Conservation (phyloP, 2,797 vertebrate species). For the Rhadinocentrus ornatus region DNA sequence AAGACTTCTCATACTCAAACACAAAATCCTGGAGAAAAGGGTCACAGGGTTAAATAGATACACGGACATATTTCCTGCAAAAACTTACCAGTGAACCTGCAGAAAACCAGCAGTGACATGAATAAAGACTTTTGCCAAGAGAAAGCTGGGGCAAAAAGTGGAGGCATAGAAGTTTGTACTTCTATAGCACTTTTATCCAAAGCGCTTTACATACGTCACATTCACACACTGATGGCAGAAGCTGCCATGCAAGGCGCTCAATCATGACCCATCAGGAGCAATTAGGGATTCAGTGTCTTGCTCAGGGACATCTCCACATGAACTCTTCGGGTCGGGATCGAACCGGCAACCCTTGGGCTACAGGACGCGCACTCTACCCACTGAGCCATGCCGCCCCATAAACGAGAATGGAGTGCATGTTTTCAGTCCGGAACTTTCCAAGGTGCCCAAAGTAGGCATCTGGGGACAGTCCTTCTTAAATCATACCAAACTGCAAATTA, state of each 20-base stretch:
- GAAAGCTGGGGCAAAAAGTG: slow-evolving; percentile 5
- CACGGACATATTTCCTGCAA: slow-evolving; percentile 50
- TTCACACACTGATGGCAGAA: too few relatives aligned
- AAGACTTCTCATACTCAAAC: slow-evolving; percentile 24
- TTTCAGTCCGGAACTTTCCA: slow-evolving; percentile 18
- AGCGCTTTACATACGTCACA: too few relatives aligned
- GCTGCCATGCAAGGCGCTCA: too few relatives aligned
- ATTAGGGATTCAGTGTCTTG: too few relatives aligned
- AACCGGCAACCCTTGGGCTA: too few relatives aligned
- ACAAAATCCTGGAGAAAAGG: slow-evolving; percentile 34
- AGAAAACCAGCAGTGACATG: slow-evolving; percentile 64
- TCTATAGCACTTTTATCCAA: too few relatives aligned
- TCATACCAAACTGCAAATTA: slow-evolving; percentile 52
- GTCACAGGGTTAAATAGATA: slow-evolving; percentile 67
- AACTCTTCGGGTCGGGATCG: too few relatives aligned
- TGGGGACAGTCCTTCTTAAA: slow-evolving; percentile 47
- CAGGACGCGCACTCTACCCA: too few relatives aligned
- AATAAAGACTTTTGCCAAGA: slow-evolving; percentile 52
- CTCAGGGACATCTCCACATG: too few relatives aligned
- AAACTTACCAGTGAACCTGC: slow-evolving; percentile 54
- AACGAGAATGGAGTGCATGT: slow-evolving; percentile 5
- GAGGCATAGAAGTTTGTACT: too few relatives aligned
- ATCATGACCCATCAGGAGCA: too few relatives aligned
- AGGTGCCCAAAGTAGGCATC: slow-evolving; percentile 43
- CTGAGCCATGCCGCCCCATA: too few relatives aligned